phyloP scores from a whole-genome alignment of 37 sponge, comb jelly and placozoan species.

The Cliona cf. orientalis region DNA sequence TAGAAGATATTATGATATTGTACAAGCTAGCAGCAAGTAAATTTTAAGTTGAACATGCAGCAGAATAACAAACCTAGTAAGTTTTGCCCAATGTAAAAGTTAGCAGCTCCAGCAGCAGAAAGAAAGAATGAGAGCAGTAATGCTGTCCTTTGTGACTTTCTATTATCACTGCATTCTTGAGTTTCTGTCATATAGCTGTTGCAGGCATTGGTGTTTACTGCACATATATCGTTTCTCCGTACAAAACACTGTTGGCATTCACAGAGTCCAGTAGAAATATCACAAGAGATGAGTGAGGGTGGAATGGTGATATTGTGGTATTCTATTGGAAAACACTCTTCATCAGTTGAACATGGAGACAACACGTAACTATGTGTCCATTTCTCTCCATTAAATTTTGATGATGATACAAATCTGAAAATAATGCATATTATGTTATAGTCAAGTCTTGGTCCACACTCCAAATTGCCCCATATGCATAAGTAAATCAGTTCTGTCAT shows the following conservation, averaged over 20 bases:
- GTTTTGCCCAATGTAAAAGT: conserved; percentile 80
- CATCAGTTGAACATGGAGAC: not conserved
- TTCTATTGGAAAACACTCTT: not conserved
- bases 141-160: conserved; percentile 38
- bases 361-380: no score
- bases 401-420: no score
- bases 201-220: conserved; percentile 13
- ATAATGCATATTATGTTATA: no score
- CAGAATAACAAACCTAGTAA: conserved; percentile 47
- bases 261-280: conserved; percentile 25
- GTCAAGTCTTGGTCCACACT: no score
- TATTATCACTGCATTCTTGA: conserved; percentile 5
- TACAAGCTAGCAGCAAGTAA: not conserved
- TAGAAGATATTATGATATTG: no score
- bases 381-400: no score
- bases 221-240: not conserved
- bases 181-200: not conserved
- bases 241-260: conserved; percentile 49
- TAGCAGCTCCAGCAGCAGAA: conserved; percentile 75
- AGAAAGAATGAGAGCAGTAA: conserved; percentile 62
- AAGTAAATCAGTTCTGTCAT: no score
- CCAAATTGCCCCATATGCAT: no score
- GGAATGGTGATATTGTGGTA: not conserved
- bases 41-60: not conserved
- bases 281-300: not conserved